Conservation (phyloP, 2,797 vertebrate genomes). For the Bucorvus abyssinicus region DNA sequence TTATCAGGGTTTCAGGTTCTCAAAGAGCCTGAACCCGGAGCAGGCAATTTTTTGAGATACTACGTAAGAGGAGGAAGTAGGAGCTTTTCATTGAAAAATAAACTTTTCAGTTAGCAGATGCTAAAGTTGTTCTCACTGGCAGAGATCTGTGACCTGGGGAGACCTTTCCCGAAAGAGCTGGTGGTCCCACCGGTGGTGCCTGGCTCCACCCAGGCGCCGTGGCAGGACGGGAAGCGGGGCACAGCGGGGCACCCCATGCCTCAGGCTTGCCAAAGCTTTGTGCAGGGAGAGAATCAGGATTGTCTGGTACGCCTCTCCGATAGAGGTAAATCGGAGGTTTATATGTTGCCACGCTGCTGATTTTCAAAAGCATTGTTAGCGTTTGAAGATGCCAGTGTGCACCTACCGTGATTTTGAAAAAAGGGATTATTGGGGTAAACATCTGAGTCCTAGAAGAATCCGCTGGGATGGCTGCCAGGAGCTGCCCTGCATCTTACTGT, state of each 20-base stretch:
- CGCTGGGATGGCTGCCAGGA: neutral
- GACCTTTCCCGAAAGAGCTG: neutral
- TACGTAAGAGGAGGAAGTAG: neutral
- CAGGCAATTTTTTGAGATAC: neutral
- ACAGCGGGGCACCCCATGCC: fast-evolving
- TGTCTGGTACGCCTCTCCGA: neutral
- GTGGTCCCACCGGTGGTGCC: neutral
- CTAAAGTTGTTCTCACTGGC: neutral
- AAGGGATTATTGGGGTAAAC: neutral
- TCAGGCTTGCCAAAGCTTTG: neutral
- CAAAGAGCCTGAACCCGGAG: neutral
- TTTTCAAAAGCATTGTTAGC: neutral
- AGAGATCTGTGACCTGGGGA: neutral
- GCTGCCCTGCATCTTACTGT: neutral
- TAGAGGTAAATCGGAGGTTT: neutral
- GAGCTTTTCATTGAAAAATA: neutral
- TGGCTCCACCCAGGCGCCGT: neutral
- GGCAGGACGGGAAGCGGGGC: neutral
- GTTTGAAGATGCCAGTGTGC: neutral
- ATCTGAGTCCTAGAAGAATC: neutral
- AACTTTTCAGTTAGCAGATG: neutral
- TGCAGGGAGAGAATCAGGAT: neutral
- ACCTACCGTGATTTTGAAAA: fast-evolving
- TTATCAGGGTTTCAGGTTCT: neutral
- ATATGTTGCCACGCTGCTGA: neutral